Base-by-base conservation (phyloP, 1,140 invertebrate species). In the Bactericera cockerelli region DNA sequence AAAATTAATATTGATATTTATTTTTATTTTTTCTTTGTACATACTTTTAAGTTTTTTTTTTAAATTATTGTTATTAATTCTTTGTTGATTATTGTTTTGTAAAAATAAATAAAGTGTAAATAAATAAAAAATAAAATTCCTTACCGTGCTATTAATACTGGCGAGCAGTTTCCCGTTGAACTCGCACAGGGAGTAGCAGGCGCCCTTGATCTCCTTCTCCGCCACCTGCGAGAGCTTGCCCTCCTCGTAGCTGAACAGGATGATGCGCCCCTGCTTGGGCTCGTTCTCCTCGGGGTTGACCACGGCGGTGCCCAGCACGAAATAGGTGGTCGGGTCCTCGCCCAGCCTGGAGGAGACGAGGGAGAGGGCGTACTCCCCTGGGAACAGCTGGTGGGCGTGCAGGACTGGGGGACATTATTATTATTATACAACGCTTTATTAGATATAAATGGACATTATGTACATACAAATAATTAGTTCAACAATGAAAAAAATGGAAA, bases 201-300 rank as follows among this genome's bases (percentile, higher is more conserved):
- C 88, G 26, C 93, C 93, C 72, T 94, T 94, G 53, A 95, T 91
- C 71, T 98, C 95, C 67, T 97, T 98, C 67, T 98, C 96, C 0
- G 88, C 86, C 1, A 98, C 80, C 69, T 89, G 87, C 0, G 77
- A 81, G 6, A 98, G 75, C 71, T 95, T 95, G 13, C 89, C 87
- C 64, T 98, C 93, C 31, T 78, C 74, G 79, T 88, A 96, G 56
- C 92, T 87, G 73, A 97, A 97, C 24, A 99, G 76, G 54, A 98
- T 73, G 61, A 99, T 87, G 57, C 93, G 78, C 2, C 85, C 84
- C 72, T 78, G 70, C 74, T 93, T 98, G 0, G 94, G 92, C 68
- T 98, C 94, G 0, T 88, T 82, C 69, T 99, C 96, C 65, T 98
- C 94, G 0, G 90, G 86, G 73, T 93, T 86, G 2, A 98, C 83